A percentile compares a stretch with the other conserved stretches of the same genome.
phyloP scores from a whole-genome alignment of 2,888 invertebrate genomes.

The Clivina fossor region DNA sequence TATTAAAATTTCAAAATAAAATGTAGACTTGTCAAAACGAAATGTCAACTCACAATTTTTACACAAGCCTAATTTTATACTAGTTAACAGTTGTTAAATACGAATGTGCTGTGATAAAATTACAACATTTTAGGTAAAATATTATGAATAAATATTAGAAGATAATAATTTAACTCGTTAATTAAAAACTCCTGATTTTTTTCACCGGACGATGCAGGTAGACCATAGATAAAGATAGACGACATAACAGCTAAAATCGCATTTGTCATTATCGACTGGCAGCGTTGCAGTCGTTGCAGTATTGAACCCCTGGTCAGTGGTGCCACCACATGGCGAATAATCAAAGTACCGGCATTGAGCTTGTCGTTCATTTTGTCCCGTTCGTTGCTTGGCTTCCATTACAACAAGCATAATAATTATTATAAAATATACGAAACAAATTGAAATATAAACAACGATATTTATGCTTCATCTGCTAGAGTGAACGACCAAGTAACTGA shows the following conservation, averaged over 20 bases:
- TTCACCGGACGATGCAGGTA: no score
- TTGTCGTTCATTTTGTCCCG: slow-evolving; percentile 33
- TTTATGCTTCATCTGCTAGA: slow-evolving; percentile 34
- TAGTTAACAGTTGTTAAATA: background rate
- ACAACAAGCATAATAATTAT: slow-evolving; percentile 23
- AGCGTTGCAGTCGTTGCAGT: no score
- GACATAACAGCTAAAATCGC: no score
- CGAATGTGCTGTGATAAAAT: no score
- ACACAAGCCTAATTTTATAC: background rate
- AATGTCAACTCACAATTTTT: slow-evolving; percentile 20
- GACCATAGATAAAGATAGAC: no score
- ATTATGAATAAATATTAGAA: slow-evolving; percentile 6
- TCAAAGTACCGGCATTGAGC: no score
- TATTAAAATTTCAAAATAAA: slow-evolving; percentile 14
- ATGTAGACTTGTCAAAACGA: slow-evolving; percentile 11
- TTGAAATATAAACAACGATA: slow-evolving; percentile 29
- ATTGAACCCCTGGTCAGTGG: no score
- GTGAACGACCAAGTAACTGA: slow-evolving; percentile 34
- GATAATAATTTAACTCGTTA: background rate
- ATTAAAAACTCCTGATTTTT: slow-evolving; percentile 9
- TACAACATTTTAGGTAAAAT: background rate
- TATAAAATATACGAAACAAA: slow-evolving; percentile 17
- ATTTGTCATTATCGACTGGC: no score
- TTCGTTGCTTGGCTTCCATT: slow-evolving; percentile 33
- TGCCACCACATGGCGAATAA: no score